Conservation (phyloP, 1,140 invertebrate genomes). For the Chlorops oryzae region DNA sequence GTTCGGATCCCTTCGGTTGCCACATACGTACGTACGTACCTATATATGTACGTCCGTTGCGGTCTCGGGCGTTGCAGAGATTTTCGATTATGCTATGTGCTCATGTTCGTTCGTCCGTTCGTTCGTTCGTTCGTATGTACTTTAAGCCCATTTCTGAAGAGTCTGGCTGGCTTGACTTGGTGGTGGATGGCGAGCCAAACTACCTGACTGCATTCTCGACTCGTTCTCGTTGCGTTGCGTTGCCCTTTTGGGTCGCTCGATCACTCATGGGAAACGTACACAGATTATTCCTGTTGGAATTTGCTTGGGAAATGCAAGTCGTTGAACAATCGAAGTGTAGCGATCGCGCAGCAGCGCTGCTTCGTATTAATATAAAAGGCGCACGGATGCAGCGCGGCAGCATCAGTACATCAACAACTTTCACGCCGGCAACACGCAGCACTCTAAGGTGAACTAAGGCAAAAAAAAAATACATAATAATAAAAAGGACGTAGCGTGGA, state of each 20-base stretch:
- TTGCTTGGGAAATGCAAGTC: conserved; percentile 7
- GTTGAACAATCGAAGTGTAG: conserved; percentile 7
- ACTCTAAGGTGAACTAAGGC: not conserved
- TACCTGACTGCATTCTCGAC: too few species aligned
- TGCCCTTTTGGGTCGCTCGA: conserved; percentile 8
- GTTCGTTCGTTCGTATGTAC: too few species aligned
- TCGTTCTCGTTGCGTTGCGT: conserved; percentile 8
- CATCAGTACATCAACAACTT: conserved; percentile 45
- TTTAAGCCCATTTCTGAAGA: too few species aligned
- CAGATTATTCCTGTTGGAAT: conserved; percentile 14
- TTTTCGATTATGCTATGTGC: too few species aligned
- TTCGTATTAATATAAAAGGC: conserved; percentile 38
- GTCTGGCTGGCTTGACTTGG: too few species aligned
- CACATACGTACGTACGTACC: too few species aligned
- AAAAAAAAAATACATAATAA: conserved; percentile 8
- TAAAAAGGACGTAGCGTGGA: not conserved
- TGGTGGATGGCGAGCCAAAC: too few species aligned
- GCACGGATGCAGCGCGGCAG: conserved; percentile 38
- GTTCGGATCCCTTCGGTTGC: too few species aligned
- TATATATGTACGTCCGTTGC: too few species aligned
- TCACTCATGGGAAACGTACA: conserved; percentile 12
- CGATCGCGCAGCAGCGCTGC: not conserved
- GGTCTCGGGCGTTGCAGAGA: too few species aligned
- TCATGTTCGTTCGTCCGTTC: too few species aligned
- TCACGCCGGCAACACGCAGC: conserved; percentile 44